Percentiles rank a stretch among this genome's conserved stretches.
phyloP scores from a whole-genome alignment of 1,140 invertebrate species.

The Apolygus lucorum region DNA sequence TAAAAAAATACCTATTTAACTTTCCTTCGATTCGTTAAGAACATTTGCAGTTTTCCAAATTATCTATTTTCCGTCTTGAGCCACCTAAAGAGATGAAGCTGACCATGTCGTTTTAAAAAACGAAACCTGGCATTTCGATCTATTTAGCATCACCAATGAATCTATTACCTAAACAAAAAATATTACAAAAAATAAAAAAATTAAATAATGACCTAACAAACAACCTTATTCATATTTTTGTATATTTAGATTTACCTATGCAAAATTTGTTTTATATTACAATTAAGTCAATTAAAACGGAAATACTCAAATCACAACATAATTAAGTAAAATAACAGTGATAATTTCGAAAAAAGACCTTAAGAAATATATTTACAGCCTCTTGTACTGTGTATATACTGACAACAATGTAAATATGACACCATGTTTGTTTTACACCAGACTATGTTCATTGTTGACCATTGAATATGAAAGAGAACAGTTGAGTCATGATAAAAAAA shows the following conservation, averaged over 20 bases:
- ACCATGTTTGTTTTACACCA: slow-evolving; percentile 36
- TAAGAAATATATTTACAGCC: slow-evolving; percentile 29
- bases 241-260: slow-evolving; percentile 28
- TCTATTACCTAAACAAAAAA: no score
- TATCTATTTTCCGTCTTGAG: no score
- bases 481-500: slow-evolving; percentile 26
- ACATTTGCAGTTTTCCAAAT: no score
- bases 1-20: no score
- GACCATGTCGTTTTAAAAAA: not conserved
- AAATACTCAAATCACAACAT: slow-evolving; percentile 17
- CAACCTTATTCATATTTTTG: slow-evolving; percentile 25
- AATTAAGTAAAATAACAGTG: slow-evolving; percentile 23
- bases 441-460: slow-evolving; percentile 35
- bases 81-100: no score
- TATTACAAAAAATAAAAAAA: no score
- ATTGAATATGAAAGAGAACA: slow-evolving; percentile 30
- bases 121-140: not conserved
- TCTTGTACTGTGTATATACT: slow-evolving; percentile 33
- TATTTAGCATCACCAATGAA: slow-evolving; percentile 24
- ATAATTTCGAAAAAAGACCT: slow-evolving; percentile 24
- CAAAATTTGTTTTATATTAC: slow-evolving; percentile 25
- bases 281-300: slow-evolving; percentile 25
- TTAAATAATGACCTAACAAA: no score
- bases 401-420: slow-evolving; percentile 36
- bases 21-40: no score